phyloP scores from a whole-genome alignment of 1,140 invertebrate species.

The Cherax quadricarinatus region DNA sequence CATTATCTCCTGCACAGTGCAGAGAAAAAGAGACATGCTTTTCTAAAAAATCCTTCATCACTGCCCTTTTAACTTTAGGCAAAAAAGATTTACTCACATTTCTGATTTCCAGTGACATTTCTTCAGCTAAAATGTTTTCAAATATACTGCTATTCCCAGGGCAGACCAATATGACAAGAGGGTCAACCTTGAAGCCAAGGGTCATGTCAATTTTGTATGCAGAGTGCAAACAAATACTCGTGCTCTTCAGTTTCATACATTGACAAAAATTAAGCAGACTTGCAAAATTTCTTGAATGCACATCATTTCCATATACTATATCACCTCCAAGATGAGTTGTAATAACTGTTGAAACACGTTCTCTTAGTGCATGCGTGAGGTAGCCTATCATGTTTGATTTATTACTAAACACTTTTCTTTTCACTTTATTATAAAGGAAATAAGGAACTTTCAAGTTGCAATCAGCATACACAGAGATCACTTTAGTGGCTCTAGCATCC shows the following conservation, averaged over 20 bases:
- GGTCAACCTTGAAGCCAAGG: slow-evolving; percentile 1
- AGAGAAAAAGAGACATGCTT: background rate
- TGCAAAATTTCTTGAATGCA: background rate
- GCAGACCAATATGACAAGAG: slow-evolving; percentile 8
- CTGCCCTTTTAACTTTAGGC: background rate
- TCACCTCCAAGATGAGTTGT: background rate
- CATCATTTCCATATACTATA: background rate
- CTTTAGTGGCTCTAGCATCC: background rate
- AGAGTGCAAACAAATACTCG: background rate
- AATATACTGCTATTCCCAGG: background rate
- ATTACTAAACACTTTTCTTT: slow-evolving; percentile 32
- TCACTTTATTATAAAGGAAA: slow-evolving; percentile 23
- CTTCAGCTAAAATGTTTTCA: background rate
- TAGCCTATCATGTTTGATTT: slow-evolving; percentile 8
- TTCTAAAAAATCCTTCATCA: background rate
- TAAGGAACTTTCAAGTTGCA: background rate
- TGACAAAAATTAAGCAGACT: background rate
- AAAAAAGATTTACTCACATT: slow-evolving; percentile 22
- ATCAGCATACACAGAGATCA: background rate
- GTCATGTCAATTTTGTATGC: slow-evolving; percentile 25
- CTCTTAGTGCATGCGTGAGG: background rate
- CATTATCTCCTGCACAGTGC: background rate
- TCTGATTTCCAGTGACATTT: background rate
- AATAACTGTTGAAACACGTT: background rate
- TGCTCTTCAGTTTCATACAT: background rate